Evolutionary conservation across 2,113 vertebrate genomes (phyloP), one percentile per base, ranked within the genome.

Genomic region (Scomber japonicus): DNA sequence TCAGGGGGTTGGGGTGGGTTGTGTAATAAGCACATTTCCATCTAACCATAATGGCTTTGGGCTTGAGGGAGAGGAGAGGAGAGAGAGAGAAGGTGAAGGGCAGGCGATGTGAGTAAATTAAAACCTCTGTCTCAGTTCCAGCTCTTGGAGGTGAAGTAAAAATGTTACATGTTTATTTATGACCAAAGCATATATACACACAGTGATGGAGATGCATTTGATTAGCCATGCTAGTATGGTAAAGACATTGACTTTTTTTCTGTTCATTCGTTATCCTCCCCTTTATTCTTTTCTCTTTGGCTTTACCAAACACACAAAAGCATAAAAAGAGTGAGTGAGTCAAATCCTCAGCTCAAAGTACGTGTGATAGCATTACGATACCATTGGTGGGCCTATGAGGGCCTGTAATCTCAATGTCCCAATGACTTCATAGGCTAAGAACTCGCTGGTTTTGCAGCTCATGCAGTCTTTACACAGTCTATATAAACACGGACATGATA

Each of bases 361-460:
- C 80, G 88, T 70, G 71, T 80, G 80, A 82, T 90, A 87, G 84
- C 81, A 82, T n/a, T 10, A 17, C 19, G 53, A 54, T 54, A 80
- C 66, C 72, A 17, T 65, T 40, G 49, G 48, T 44, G 50, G 71
- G 64, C 72, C 75, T 21, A 16, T 49, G 63, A 83, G 80, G 77
- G 72, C 66, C 67, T 45, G 73, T 79, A 70, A 90, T 88, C 85
- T 85, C 66, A 75, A 30, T 12, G 51, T 71, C 87, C 55, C 63
- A 51, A 88, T 89, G 88, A 90, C 88, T 81, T 93, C 89, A 92
- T 71, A 80, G 82, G 50, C 64, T 19, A 53, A 64, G 82, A 82
- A 84, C 88, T 85, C n/a, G 10, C 46, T 27, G 76, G 48, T 16
- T 70, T 50, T 66, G 79, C 80, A 44, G 84, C 66, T 83, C 77